Percentiles rank a stretch among this genome's conserved stretches.
Conservation (phyloP, 64 coral and sea anemone species). For the Platygyra sinensis region DNA sequence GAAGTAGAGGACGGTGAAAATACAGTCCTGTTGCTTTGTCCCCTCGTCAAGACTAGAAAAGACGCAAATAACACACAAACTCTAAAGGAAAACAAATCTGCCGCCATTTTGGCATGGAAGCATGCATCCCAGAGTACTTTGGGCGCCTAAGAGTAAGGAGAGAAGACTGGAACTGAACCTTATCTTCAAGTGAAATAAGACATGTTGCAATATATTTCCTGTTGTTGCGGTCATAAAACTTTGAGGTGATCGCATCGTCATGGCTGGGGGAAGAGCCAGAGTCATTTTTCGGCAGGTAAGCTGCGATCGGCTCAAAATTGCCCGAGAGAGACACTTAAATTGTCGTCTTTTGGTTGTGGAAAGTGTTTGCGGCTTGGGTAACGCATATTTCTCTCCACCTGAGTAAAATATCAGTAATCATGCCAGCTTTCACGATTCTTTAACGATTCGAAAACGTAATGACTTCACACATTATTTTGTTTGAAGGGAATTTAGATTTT, state of each 20-base stretch:
- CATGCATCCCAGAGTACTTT: slow-evolving; percentile 25
- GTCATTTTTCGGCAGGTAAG: slow-evolving; percentile 80
- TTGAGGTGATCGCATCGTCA: background rate
- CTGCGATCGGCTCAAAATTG: background rate
- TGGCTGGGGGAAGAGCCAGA: slow-evolving; percentile 44
- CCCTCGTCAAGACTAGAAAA: background rate
- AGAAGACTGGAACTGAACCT: background rate
- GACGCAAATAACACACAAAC: background rate
- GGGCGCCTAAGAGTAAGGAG: background rate
- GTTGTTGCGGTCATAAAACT: background rate
- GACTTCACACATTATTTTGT: background rate
- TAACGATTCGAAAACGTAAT: background rate
- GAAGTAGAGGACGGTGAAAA: slow-evolving; percentile 68
- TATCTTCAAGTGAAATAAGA: background rate
- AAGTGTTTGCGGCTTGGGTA: background rate
- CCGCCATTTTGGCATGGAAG: slow-evolving; percentile 87
- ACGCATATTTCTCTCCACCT: background rate
- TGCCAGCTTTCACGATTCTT: background rate
- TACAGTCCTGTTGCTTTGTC: slow-evolving; percentile 66
- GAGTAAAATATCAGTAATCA: background rate
- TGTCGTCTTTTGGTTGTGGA: background rate
- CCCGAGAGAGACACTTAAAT: too few species aligned
- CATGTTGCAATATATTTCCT: background rate
- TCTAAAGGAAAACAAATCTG: slow-evolving; percentile 36
- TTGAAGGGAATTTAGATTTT: too few species aligned